Percentiles rank a stretch among this genome's conserved stretches.
Conservation (phyloP, 2,113 vertebrate genomes). For the Phaethornis superciliosus region DNA sequence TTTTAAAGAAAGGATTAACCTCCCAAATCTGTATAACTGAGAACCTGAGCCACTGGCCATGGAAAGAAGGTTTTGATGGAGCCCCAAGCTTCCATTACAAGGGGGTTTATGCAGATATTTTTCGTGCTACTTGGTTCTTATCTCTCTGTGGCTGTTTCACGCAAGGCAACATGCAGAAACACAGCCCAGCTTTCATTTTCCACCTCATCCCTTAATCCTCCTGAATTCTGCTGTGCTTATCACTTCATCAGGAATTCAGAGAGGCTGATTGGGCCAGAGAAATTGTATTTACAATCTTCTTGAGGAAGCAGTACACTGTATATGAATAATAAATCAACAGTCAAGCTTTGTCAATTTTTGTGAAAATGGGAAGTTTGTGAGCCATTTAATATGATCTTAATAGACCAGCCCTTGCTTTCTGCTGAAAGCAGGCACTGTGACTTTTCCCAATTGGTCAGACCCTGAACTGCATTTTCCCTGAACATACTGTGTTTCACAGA, state of each 20-base stretch:
- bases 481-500: neutral
- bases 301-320: conserved; percentile 30
- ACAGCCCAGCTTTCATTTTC: conserved; percentile 55
- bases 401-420: conserved; percentile 29
- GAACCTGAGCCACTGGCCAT: neutral
- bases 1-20: conserved; percentile 1
- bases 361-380: conserved; percentile 66
- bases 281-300: conserved; percentile 60
- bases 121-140: conserved; percentile 7
- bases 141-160: conserved; percentile 24
- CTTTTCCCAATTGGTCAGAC: neutral
- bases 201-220: conserved; percentile 48
- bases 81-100: neutral
- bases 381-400: conserved; percentile 69
- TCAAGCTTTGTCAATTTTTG: conserved; percentile 35
- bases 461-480: neutral
- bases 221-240: conserved; percentile 50
- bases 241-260: conserved; percentile 40
- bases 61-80: neutral
- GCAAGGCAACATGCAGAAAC: conserved; percentile 26
- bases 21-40: neutral
- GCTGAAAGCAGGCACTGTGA: neutral
- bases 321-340: conserved; percentile 65
- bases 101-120: conserved; percentile 9
- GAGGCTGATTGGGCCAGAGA: conserved; percentile 27